Conservation (phyloP, 37 sponge, comb jelly and placozoan genomes). For the Crambe crambe region DNA sequence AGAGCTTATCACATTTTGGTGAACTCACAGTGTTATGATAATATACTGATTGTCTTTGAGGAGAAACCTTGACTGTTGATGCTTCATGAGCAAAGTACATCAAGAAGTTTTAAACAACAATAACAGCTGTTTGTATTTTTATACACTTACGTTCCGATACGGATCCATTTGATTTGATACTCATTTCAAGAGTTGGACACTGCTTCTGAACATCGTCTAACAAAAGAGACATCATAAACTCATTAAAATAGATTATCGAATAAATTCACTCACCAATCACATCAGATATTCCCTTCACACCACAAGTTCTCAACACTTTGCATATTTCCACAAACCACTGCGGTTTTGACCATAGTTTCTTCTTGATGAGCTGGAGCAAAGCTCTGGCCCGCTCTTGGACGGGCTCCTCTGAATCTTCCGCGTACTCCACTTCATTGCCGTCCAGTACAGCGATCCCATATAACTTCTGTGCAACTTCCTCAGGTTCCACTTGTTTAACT, state of each 20-base stretch:
- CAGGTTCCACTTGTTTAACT: background rate
- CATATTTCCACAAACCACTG: constrained; percentile 21
- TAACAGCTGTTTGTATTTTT: background rate
- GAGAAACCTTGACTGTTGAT: background rate
- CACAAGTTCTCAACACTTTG: background rate
- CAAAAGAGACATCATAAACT: background rate
- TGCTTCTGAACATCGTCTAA: constrained; percentile 4
- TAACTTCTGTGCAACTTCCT: constrained; percentile 7
- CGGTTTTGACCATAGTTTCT: constrained; percentile 4
- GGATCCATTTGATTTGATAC: background rate
- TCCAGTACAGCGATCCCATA: constrained; percentile 8
- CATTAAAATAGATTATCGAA: background rate
- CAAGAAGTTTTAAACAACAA: background rate
- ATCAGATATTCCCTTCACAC: constrained; percentile 1
- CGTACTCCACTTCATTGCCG: background rate
- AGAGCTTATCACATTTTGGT: background rate
- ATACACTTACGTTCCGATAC: background rate
- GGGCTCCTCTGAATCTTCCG: background rate
- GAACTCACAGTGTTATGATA: background rate
- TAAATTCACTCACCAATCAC: background rate
- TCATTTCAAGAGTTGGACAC: background rate
- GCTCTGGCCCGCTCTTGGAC: constrained; percentile 6
- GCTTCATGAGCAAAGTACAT: background rate
- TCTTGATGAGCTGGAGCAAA: background rate
- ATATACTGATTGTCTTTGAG: background rate